A percentile compares a stretch with the other conserved stretches of the same genome.
These are phyloP conservation scores for Zaprionus davidi DNA, from an alignment of 1,140 invertebrate genomes.

Conservation along the genomic window DNA sequence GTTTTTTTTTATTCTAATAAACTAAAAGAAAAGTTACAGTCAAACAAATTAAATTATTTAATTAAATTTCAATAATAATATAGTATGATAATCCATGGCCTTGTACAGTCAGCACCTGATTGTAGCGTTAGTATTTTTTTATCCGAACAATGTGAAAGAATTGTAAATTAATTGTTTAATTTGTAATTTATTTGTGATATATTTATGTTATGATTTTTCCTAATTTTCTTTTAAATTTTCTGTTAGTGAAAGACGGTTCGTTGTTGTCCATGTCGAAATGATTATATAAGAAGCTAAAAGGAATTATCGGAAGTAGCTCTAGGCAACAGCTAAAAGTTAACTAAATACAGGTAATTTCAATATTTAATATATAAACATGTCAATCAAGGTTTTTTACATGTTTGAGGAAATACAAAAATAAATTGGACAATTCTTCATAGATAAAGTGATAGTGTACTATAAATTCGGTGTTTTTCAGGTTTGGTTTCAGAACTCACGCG, in stretches of 20 bases:
- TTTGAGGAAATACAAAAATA: not conserved
- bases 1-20: too few relatives aligned
- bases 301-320: conserved; percentile 1
- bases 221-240: conserved; percentile 3
- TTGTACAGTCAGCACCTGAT: too few relatives aligned
- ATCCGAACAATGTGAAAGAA: not conserved
- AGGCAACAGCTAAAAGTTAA: not conserved
- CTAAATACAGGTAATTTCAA: conserved; percentile 5
- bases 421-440: too few relatives aligned
- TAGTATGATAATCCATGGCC: too few relatives aligned
- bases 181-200: conserved; percentile 3
- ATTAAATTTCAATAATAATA: too few relatives aligned
- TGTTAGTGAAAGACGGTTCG: conserved; percentile 41
- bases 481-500: conserved; percentile 99
- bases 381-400: not conserved
- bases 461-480: conserved; percentile 85
- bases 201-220: conserved; percentile 6
- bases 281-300: not conserved
- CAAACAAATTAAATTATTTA: too few relatives aligned
- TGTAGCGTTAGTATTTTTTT: too few relatives aligned
- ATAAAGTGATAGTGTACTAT: not conserved
- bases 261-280: not conserved
- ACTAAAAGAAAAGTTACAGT: too few relatives aligned
- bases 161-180: not conserved
- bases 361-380: not conserved